phyloP scores from a whole-genome alignment of 2,113 vertebrate species.

The Trichechus manatus region DNA sequence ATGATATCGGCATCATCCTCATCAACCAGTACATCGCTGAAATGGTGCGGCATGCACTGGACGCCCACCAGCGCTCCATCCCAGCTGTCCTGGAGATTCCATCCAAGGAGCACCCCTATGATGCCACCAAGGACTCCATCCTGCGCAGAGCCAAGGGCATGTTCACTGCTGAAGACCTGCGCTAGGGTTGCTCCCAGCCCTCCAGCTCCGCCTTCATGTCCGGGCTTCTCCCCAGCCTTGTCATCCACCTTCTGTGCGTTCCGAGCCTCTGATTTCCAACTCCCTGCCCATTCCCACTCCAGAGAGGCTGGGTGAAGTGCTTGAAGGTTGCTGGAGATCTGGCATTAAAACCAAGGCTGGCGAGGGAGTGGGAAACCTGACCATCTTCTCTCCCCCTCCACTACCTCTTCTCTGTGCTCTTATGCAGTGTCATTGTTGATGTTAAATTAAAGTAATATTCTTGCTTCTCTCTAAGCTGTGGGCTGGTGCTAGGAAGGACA shows the following conservation, averaged over 20 bases:
- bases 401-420: slow-evolving; percentile 54
- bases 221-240: background rate
- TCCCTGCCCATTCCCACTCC: background rate
- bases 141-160: slow-evolving; percentile 95
- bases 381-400: slow-evolving; percentile 27
- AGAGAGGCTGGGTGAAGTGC: slow-evolving; percentile 10
- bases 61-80: slow-evolving; percentile 94
- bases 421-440: slow-evolving; percentile 46
- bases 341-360: slow-evolving; percentile 63
- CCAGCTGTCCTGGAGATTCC: slow-evolving; percentile 96
- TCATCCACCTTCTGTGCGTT: background rate
- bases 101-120: slow-evolving; percentile 97
- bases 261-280: slow-evolving; percentile 49
- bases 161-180: slow-evolving; percentile 95
- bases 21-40: slow-evolving; percentile 98
- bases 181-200: slow-evolving; percentile 82
- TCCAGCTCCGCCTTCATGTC: background rate
- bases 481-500: background rate
- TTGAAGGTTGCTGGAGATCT: slow-evolving; percentile 9
- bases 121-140: slow-evolving; percentile 97
- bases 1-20: slow-evolving; percentile 97
- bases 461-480: background rate
- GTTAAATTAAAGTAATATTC: slow-evolving; percentile 79
- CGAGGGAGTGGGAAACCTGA: slow-evolving; percentile 35
- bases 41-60: slow-evolving; percentile 97